phyloP scores from a whole-genome alignment of 2,888 invertebrate genomes.

The Mesorhabditis sp. region DNA sequence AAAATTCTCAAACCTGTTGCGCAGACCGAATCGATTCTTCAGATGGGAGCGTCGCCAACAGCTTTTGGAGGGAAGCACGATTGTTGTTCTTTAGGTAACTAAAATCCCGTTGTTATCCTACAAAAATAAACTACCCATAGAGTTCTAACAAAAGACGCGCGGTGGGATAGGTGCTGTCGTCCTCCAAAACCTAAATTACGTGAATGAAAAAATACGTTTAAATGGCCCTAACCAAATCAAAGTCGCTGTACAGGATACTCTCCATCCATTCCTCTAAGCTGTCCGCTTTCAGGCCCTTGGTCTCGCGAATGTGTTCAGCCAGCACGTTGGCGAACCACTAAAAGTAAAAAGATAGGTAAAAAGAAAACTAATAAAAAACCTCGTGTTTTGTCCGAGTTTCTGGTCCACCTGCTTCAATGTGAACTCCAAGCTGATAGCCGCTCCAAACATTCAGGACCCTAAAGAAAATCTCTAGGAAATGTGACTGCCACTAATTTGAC shows the following conservation, averaged over 20 bases:
- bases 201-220: background rate
- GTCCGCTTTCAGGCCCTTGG: constrained; percentile 35
- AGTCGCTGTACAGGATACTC: constrained; percentile 37
- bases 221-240: constrained; percentile 25
- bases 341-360: constrained; percentile 15
- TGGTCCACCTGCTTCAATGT: constrained; percentile 37
- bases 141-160: constrained; percentile 34
- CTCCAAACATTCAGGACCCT: constrained; percentile 32
- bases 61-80: constrained; percentile 21
- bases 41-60: constrained; percentile 17
- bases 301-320: constrained; percentile 27
- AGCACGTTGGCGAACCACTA: constrained; percentile 42
- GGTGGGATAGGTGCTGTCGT: constrained; percentile 38
- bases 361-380: constrained; percentile 14
- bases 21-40: constrained; percentile 9
- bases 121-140: constrained; percentile 16
- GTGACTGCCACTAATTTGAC: background rate
- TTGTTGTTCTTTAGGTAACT: constrained; percentile 32
- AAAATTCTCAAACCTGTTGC: constrained; percentile 12
- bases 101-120: constrained; percentile 2
- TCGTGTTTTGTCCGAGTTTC: constrained; percentile 39
- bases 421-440: constrained; percentile 42
- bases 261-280: constrained; percentile 46
- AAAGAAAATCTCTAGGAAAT: background rate
- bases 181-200: constrained; percentile 30